phyloP scores from a whole-genome alignment of 1,140 invertebrate species.

The Armadillidium nasatum region DNA sequence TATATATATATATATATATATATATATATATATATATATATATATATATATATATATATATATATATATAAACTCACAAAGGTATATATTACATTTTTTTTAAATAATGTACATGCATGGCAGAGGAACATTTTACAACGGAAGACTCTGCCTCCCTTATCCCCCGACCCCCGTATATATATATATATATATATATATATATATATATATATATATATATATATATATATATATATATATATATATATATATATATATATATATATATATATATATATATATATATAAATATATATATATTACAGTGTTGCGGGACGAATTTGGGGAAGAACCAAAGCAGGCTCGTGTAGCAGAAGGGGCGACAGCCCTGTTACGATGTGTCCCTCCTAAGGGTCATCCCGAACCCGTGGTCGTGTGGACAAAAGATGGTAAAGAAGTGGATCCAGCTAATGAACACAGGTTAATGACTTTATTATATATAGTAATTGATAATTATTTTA shows the following conservation, averaged over 20 bases:
- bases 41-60: no score
- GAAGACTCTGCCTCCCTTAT: no score
- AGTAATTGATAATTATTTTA: no score
- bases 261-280: neutral
- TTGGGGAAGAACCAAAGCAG: constrained; percentile 76
- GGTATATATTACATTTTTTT: no score
- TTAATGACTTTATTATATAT: constrained; percentile 12
- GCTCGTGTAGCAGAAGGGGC: constrained; percentile 83
- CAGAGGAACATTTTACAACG: no score
- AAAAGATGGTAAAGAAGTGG: constrained; percentile 71
- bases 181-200: no score
- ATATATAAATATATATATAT: constrained; percentile 29
- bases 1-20: no score
- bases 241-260: neutral
- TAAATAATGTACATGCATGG: no score
- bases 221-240: neutral
- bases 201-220: neutral
- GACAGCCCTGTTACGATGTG: constrained; percentile 82
- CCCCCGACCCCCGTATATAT: no score
- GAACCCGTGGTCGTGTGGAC: constrained; percentile 82
- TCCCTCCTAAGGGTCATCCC: constrained; percentile 83
- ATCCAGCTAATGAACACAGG: constrained; percentile 48
- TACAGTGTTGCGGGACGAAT: constrained; percentile 88
- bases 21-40: no score
- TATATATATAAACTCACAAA: no score